Conservation (phyloP, 2,113 vertebrate species). For the Zingel zingel region DNA sequence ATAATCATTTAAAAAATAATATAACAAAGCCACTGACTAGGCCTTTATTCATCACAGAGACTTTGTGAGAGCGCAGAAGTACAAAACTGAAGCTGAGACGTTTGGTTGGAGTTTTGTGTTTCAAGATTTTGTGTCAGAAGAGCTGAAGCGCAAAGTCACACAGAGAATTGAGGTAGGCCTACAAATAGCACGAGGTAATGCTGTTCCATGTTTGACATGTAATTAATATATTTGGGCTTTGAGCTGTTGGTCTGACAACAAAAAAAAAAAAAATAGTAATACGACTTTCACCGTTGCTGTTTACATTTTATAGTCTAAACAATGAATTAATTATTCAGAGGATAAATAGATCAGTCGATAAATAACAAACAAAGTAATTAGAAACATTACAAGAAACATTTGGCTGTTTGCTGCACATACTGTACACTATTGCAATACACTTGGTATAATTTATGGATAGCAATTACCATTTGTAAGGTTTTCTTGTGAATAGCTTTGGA, state of each 20-base stretch:
- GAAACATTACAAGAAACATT: not conserved
- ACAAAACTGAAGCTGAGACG: conserved; percentile 92
- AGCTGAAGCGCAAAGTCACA: conserved; percentile 91
- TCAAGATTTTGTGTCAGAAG: conserved; percentile 92
- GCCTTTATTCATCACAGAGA: conserved; percentile 81
- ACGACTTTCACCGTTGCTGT: not conserved
- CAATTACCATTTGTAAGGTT: not conserved
- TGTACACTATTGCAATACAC: not conserved
- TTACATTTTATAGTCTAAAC: not conserved
- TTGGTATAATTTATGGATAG: not conserved
- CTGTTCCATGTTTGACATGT: too few relatives aligned
- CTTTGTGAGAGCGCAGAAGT: conserved; percentile 91
- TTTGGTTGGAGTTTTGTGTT: conserved; percentile 99
- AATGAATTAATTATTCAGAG: not conserved
- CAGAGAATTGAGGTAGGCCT: conserved; percentile 89
- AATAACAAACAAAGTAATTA: not conserved
- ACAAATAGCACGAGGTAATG: too few relatives aligned
- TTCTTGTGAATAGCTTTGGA: not conserved
- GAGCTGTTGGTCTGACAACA: not conserved
- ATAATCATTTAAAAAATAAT: rapidly evolving
- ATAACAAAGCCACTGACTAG: not conserved
- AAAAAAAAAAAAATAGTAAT: not conserved
- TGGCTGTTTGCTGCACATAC: not conserved
- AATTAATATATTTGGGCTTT: too few relatives aligned
- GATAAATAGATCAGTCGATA: not conserved